Evolutionary conservation across 1,140 invertebrate genomes (phyloP).

Genomic region (Magallana angulata): DNA sequence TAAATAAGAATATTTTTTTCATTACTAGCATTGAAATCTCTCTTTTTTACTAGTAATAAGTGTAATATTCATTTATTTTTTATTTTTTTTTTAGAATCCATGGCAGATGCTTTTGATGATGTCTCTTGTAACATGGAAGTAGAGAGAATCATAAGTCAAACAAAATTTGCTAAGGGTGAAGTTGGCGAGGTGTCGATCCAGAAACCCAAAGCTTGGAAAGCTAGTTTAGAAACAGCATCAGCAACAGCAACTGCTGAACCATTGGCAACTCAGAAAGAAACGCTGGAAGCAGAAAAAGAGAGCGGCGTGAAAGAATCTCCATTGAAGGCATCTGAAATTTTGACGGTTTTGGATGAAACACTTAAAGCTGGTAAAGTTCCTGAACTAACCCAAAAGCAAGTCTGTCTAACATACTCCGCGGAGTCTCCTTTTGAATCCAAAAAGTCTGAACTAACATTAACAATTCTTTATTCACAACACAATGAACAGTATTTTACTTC

Average conservation of each 20-base stretch:
- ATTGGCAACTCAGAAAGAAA: background rate
- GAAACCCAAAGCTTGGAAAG: constrained; percentile 18
- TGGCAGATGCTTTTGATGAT: constrained; percentile 15
- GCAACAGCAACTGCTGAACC: background rate
- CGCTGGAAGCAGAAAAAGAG: background rate
- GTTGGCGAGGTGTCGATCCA: background rate
- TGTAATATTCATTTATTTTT: too few species aligned
- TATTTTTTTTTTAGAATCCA: background rate
- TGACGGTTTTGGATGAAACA: constrained; percentile 9
- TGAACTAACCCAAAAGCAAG: background rate
- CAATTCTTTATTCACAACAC: background rate
- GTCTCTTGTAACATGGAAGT: constrained; percentile 15
- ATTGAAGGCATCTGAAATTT: constrained; percentile 2
- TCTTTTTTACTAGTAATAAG: too few species aligned
- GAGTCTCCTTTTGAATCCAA: background rate
- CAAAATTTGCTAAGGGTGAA: background rate
- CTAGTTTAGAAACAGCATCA: background rate
- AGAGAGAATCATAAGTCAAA: constrained; percentile 6
- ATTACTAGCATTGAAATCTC: too few species aligned
- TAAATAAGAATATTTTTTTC: too few species aligned
- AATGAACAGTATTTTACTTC: background rate
- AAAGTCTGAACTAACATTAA: background rate
- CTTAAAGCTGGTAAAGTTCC: constrained; percentile 19
- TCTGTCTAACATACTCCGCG: background rate
- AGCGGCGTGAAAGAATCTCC: background rate